phyloP scores from a whole-genome alignment of 2,888 invertebrate species.

The Conus canariensis region DNA sequence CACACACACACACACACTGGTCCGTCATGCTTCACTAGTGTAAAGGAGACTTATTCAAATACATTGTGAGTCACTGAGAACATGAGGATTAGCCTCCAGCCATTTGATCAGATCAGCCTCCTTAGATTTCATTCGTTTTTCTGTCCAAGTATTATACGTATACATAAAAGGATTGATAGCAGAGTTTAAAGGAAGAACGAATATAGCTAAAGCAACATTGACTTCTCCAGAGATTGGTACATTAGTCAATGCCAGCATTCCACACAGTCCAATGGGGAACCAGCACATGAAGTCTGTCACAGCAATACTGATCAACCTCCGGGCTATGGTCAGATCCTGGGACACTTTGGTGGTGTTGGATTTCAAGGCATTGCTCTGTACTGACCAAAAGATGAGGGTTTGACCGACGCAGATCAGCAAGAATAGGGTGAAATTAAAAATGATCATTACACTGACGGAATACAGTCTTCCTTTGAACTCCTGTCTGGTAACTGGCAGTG shows the following conservation, averaged over 20 bases:
- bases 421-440: conserved; percentile 71
- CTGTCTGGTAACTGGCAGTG: conserved; percentile 76
- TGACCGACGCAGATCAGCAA: conserved; percentile 72
- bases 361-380: conserved; percentile 38
- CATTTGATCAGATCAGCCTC: background rate
- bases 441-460: conserved; percentile 71
- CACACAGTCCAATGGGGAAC: conserved; percentile 19
- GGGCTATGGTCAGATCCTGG: conserved; percentile 18
- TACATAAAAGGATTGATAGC: conserved; percentile 30
- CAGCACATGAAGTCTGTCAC: conserved; percentile 29
- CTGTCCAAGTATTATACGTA: background rate
- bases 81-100: background rate
- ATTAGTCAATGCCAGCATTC: background rate
- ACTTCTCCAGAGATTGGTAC: conserved; percentile 15
- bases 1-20: too few species aligned
- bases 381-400: conserved; percentile 71
- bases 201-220: conserved; percentile 19
- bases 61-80: too few species aligned
- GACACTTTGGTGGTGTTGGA: background rate
- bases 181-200: conserved; percentile 26
- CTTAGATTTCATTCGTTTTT: background rate
- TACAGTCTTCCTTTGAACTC: too few species aligned
- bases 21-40: too few species aligned
- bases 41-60: too few species aligned
- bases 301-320: background rate